A percentile compares a stretch with the other conserved stretches of the same genome.
These are phyloP conservation scores for Craniophora ligustri DNA, from an alignment of 2,888 invertebrate genomes.

Conservation along the genomic window DNA sequence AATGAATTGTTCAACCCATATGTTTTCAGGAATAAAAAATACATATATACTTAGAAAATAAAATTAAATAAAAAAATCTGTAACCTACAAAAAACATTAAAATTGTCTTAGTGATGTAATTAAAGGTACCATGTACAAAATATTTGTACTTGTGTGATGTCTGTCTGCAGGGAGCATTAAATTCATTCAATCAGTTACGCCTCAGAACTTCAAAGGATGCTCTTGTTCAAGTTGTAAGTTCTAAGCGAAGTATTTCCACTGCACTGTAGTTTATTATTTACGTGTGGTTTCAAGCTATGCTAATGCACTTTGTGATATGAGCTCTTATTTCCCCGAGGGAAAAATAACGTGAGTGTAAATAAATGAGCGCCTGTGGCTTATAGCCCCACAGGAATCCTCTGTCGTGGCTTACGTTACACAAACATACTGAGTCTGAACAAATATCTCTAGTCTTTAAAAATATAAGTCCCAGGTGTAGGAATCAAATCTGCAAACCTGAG, in stretches of 20 bases:
- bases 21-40: too few relatives aligned
- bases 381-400: constrained; percentile 4
- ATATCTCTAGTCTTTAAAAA: background rate
- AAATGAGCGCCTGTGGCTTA: constrained; percentile 13
- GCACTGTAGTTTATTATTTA: constrained; percentile 3
- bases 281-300: constrained; percentile 12
- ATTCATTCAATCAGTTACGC: too few relatives aligned
- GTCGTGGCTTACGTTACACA: constrained; percentile 7
- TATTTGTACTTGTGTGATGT: too few relatives aligned
- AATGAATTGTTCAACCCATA: too few relatives aligned
- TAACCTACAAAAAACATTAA: too few relatives aligned
- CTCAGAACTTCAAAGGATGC: background rate
- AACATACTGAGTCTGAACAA: constrained; percentile 4
- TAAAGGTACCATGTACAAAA: too few relatives aligned
- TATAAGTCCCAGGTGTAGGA: background rate
- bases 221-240: background rate
- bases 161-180: background rate
- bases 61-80: too few relatives aligned
- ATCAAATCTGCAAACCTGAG: background rate
- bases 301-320: constrained; percentile 23
- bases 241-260: background rate
- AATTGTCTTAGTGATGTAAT: too few relatives aligned
- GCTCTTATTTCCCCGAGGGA: constrained; percentile 11
- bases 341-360: constrained; percentile 22
- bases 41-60: too few relatives aligned